phyloP scores from a whole-genome alignment of 2,797 vertebrate species.

The Chelon labrosus region DNA sequence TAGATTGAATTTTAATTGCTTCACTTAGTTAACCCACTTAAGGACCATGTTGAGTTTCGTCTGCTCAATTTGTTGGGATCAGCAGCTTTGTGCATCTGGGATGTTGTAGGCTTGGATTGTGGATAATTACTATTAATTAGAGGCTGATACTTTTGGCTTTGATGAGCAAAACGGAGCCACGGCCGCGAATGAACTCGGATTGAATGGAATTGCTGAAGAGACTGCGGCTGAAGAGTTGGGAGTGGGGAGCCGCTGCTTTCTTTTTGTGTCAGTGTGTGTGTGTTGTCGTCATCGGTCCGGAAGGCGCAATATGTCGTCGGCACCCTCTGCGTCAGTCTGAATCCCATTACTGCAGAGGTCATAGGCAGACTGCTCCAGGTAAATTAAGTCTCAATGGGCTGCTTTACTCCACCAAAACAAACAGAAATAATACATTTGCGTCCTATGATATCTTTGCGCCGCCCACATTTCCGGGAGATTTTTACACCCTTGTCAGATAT shows the following conservation, averaged over 20 bases:
- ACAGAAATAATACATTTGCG: conserved; percentile 53
- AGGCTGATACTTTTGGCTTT: conserved; percentile 68
- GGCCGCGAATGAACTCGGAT: conserved; percentile 31
- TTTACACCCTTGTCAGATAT: conserved; percentile 63
- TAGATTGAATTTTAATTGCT: conserved; percentile 83
- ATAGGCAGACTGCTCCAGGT: conserved; percentile 68
- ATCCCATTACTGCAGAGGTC: conserved; percentile 82
- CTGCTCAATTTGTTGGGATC: conserved; percentile 79
- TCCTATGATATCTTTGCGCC: conserved; percentile 46
- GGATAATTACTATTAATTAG: conserved; percentile 84
- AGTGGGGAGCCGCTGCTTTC: conserved; percentile 4
- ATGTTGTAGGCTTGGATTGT: conserved; percentile 71
- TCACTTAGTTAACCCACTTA: conserved; percentile 81
- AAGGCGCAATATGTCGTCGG: conserved; percentile 36
- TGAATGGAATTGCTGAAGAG: conserved; percentile 24
- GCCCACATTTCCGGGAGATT: conserved; percentile 68
- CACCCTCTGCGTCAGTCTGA: conserved; percentile 74
- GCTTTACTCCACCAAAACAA: conserved; percentile 56
- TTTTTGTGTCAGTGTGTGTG: conserved; percentile 51
- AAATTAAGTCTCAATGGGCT: conserved; percentile 41
- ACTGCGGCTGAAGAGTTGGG: conserved; percentile 22
- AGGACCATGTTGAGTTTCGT: conserved; percentile 74
- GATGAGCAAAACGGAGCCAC: conserved; percentile 51
- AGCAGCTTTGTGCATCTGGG: conserved; percentile 68
- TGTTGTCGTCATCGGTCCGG: conserved; percentile 39